Conservation (phyloP, 2,797 vertebrate genomes). For the Diceros bicornis region DNA sequence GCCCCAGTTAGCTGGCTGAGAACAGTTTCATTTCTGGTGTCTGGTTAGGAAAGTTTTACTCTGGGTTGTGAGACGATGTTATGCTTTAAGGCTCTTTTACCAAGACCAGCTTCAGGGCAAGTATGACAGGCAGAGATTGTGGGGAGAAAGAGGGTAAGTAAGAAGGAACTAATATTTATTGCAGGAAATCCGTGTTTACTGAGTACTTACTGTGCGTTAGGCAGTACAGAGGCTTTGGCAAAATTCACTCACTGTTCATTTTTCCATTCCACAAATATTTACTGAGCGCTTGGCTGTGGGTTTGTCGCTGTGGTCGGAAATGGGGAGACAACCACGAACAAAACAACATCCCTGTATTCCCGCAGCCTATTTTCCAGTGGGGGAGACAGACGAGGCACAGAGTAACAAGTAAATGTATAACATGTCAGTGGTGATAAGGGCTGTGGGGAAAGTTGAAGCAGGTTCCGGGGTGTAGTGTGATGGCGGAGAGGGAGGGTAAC, state of each 20-base stretch:
- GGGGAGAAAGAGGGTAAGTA: background rate
- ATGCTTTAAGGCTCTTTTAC: background rate
- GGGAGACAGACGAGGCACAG: background rate
- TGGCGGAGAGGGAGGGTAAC: background rate
- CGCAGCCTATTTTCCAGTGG: background rate
- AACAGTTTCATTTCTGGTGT: background rate
- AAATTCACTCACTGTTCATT: background rate
- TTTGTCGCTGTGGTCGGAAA: background rate
- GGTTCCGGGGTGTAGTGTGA: background rate
- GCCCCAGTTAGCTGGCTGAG: background rate
- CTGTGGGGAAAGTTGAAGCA: background rate
- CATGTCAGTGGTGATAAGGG: background rate
- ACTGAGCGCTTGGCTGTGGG: background rate
- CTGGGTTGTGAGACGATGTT: background rate
- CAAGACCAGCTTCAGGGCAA: background rate
- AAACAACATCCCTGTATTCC: background rate
- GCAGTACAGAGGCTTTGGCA: background rate
- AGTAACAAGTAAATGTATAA: background rate
- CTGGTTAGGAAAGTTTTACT: background rate
- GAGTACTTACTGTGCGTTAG: background rate
- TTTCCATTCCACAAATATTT: background rate
- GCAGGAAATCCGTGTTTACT: background rate
- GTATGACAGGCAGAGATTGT: background rate
- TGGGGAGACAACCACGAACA: background rate
- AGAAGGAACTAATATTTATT: background rate